Base-by-base conservation (phyloP, 2,113 vertebrate genomes). In the Cephalopterus ornatus region DNA sequence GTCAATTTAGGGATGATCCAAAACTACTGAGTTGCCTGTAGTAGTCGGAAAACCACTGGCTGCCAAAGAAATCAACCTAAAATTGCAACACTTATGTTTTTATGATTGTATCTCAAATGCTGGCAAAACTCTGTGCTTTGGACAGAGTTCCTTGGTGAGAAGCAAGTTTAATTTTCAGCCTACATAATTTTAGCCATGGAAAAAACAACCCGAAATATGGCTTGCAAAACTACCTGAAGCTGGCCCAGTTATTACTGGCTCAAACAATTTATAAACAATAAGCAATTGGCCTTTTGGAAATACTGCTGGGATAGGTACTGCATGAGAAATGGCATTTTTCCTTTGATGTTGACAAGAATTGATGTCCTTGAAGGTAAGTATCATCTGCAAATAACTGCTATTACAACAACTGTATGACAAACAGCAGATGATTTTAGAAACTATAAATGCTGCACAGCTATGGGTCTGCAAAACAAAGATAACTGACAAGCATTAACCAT, bases 41-140 rank as follows among this genome's bases (percentile, higher is more conserved):
- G 76, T 55, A 0, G 61, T 84, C 50, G 73, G 85, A 85, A 86
- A 94, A 93, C 41, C 58, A 80, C 47, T 30, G 23, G 1, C 46
- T 95, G 89, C 74, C 89, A 92, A 96, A 93, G 28, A 93, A 95
- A 94, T 83, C 58, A 95, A 70, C 42, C 67, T 73, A 73, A 96
- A 94, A 96, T 82, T 93, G 82, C 81, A 88, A n/a, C 66, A 63
- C 46, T 93, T 82, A 63, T 0, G 28, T 90, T 75, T 82, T 87
- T 82, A 80, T 73, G 66, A 89, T 87, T 92, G 5, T 73, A 79
- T 85, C 93, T 88, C 49, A 72, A 75, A 78, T 33, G 23, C 14
- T 82, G 58, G 58, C 44, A 95, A 80, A 95, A 83, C 26, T 35
- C 22, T 33, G 18, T 49, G 58, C 37, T 63, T 85, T 85, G 37